Base-by-base conservation (phyloP, 2,888 invertebrate genomes). In the Molanna angustata region DNA sequence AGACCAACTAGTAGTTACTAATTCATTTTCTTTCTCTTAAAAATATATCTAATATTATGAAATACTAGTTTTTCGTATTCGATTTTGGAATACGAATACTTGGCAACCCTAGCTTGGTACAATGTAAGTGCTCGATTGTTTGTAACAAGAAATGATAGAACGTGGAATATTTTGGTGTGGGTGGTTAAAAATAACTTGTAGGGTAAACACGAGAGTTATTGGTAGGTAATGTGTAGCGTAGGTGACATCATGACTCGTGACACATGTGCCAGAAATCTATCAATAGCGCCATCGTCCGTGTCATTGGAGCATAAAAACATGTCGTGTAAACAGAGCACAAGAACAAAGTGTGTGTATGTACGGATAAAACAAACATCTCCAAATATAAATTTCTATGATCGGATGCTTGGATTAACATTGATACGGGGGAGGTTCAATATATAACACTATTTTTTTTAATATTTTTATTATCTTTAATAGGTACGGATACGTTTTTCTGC, bases 261-360 rank as follows among this genome's bases (percentile, higher is more conserved):
- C 27, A 27, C 27, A 11, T 27, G 27, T 11, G 27, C 27, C 6
- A 27, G 27, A 11, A 27, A 27, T 27, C 43, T 43, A 43, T 43
- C 43, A 43, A 43, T 43, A 43, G 43, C 22, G 3, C 3, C 14
- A 27, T 43, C 43, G 17, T 14, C 22, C 43, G 31, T 43, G 43
- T 43, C 43, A 43, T 27, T 43, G 13, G 14, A 14, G 22, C 43
- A 43, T 43, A 27, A 43, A 43, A 43, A 27, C 11, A 14, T 9
- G 27, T 9, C 14, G 27, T 14, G 14, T 11, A 27, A 27, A 22
- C 27, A 22, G 14, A 27, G 7, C 43, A 27, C 27, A n/a, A 35
- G 47, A 37, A 47, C 47, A 47, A 47, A 47, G 47, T 47, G 47
- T 47, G 47, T 47, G 21, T 21, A 37, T 35, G 46, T 47, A 47